Conservation (phyloP, 2,888 invertebrate species). For the Drosophila eohydei region DNA sequence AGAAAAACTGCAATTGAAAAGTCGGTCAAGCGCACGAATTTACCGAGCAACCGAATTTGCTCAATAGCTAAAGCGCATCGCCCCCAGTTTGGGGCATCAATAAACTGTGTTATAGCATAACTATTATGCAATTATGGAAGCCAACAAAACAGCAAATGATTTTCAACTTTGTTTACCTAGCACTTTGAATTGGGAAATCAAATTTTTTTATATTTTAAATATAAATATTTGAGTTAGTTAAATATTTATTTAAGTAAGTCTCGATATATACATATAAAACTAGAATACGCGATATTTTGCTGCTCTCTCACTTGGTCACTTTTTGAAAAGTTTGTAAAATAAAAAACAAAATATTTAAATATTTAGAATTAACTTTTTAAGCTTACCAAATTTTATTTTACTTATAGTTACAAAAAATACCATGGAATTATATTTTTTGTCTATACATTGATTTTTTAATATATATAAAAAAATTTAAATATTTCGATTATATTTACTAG, state of each 20-base stretch:
- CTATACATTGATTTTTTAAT: too few species aligned
- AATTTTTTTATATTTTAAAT: not conserved
- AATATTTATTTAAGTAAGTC: not conserved
- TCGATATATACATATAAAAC: not conserved
- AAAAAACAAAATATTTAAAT: too few species aligned
- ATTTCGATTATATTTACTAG: too few species aligned
- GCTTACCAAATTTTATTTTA: too few species aligned
- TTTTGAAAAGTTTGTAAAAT: too few species aligned
- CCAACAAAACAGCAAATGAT: not conserved
- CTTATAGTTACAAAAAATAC: too few species aligned
- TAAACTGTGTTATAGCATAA: conserved; percentile 36
- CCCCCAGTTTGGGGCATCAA: conserved; percentile 16
- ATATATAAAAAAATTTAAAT: too few species aligned
- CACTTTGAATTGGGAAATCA: not conserved
- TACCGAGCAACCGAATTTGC: not conserved
- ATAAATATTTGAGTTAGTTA: not conserved
- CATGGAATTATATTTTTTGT: too few species aligned
- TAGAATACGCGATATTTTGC: too few species aligned
- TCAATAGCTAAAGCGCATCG: conserved; percentile 1
- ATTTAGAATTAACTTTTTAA: too few species aligned
- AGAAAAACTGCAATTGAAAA: conserved; percentile 27
- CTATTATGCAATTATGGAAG: conserved; percentile 14
- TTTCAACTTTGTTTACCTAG: not conserved
- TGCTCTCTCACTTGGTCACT: not conserved
- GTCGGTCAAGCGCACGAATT: conserved; percentile 46